Evolutionary conservation across 2,797 vertebrate genomes (phyloP).

Genomic region (Podargus strigoides): DNA sequence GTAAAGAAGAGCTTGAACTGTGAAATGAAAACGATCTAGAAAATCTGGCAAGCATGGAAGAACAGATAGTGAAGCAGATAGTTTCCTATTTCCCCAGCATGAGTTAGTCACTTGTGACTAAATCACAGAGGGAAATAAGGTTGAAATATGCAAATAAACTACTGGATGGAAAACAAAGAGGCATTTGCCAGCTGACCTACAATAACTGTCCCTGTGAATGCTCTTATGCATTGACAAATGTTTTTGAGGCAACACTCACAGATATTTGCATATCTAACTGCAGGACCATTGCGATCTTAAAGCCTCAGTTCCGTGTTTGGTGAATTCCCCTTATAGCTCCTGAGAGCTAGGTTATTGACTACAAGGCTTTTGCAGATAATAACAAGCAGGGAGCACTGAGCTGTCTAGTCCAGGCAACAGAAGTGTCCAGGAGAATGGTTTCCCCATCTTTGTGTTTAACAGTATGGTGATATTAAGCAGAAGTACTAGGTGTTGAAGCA

Average conservation of each 20-base stretch:
- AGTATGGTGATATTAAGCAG: background rate
- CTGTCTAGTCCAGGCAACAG: background rate
- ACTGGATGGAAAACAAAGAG: background rate
- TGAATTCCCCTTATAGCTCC: background rate
- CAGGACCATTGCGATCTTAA: background rate
- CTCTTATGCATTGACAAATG: background rate
- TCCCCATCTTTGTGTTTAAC: background rate
- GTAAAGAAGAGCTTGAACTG: background rate
- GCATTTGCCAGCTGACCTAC: background rate
- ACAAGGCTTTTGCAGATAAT: accelerated
- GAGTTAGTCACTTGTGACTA: background rate
- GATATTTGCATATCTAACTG: background rate
- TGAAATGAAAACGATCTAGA: background rate
- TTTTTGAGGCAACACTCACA: background rate
- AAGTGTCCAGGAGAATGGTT: background rate
- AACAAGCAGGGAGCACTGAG: background rate
- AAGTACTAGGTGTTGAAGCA: background rate
- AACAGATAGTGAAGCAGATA: background rate
- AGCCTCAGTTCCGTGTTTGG: background rate
- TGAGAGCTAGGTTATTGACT: background rate
- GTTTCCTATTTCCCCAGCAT: background rate
- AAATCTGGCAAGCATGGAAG: background rate
- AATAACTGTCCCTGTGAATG: background rate
- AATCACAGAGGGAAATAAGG: background rate
- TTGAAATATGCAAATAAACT: background rate